Base-by-base conservation (phyloP, 2,888 invertebrate genomes). In the Penaeus monodon region DNA sequence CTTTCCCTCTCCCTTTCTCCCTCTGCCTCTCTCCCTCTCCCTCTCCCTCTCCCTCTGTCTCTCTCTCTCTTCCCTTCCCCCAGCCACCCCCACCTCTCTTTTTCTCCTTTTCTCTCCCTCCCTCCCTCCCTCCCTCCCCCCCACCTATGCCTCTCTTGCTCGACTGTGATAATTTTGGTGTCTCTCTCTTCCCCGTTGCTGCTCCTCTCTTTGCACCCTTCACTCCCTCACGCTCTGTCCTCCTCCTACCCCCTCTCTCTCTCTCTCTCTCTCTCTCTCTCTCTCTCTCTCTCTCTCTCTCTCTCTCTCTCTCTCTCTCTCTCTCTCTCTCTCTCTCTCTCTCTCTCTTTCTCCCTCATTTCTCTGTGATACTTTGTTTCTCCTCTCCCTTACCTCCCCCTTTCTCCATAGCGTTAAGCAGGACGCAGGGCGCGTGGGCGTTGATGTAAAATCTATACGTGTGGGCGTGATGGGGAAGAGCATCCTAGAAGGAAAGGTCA, bases 21-120 rank as follows among this genome's bases (percentile, higher is more conserved):
- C 8, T 14, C 24, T 27, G 4, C 4, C 68, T 20, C 68, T 68
- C 68, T 68, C 68, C 14, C 33, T 38, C 33, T 38, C 33, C 4
- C 33, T 38, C 33, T 38, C 33, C 4, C 33, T 38, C 33, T 38
- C 76, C 17, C 76, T 76, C 44, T 44, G 22, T 76, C 44, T 76
- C 76, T 44, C 44, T 76, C 76, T 76, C 76, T 14, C 76, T 76
- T 38, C 24, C 44, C 24, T 44, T 77, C 77, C n/a, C 49, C 24
- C 77, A 7, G 49, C 44, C 49, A 1, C 77, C 24, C 20, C 12
- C 27, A 1, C 20, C 10, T 33, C 27, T 44, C 38, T 27, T 17
- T 77, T 1, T 24, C n/a, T 38, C 27, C 49, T n/a, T n/a, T 57
- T 77, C 57, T 57, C 57, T 57, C 77, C n/a, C 27, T n/a, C 49